Conservation (phyloP, 2,797 vertebrate genomes). For the Orientallactaga sibirica region DNA sequence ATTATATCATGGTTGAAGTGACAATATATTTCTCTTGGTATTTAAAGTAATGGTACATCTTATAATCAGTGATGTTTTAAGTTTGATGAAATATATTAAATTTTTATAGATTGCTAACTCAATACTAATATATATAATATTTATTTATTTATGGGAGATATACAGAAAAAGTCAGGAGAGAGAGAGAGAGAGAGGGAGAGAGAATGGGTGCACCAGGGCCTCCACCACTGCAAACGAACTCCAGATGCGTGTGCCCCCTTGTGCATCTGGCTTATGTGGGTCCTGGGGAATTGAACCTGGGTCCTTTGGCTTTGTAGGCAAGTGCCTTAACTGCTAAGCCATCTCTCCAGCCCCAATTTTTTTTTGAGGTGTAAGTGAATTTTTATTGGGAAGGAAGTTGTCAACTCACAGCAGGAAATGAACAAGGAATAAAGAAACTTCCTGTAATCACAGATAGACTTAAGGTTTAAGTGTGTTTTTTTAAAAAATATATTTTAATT, state of each 20-base stretch:
- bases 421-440: not conserved
- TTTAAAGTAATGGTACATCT: constrained; percentile 47
- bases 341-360: too few relatives aligned
- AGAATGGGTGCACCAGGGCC: too few relatives aligned
- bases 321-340: too few relatives aligned
- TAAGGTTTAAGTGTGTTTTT: not conserved
- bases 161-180: too few relatives aligned
- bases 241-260: too few relatives aligned
- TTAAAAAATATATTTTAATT: too few relatives aligned
- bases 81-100: constrained; percentile 48
- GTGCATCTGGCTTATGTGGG: too few relatives aligned
- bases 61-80: constrained; percentile 53
- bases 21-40: constrained; percentile 56
- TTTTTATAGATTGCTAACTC: constrained; percentile 40
- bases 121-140: constrained; percentile 2
- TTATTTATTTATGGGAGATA: too few relatives aligned
- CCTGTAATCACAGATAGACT: not conserved
- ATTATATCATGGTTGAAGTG: constrained; percentile 32
- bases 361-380: not conserved
- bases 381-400: not conserved
- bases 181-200: too few relatives aligned
- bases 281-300: too few relatives aligned
- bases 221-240: too few relatives aligned
- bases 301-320: too few relatives aligned
- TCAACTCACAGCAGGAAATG: not conserved